A percentile compares a stretch with the other conserved stretches of the same genome.
Conservation (phyloP, 1,140 invertebrate genomes). For the Spodoptera frugiperda region DNA sequence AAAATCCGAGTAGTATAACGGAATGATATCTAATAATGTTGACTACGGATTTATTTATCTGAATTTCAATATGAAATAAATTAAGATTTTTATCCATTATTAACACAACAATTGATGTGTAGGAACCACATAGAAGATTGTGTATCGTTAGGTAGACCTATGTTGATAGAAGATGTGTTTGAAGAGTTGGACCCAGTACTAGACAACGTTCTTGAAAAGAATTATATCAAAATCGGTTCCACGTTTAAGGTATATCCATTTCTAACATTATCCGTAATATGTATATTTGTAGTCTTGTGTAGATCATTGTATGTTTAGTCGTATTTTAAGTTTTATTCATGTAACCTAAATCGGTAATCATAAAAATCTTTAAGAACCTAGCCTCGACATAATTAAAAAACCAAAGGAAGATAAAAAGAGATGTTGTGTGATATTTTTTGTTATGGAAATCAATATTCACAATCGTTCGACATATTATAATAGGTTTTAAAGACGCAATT, state of each 20-base stretch:
- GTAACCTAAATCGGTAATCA: too few species aligned
- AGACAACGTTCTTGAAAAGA: constrained; percentile 95
- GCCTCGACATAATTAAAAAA: too few species aligned
- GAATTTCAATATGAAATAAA: too few species aligned
- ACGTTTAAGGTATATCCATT: constrained; percentile 87
- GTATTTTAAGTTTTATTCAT: too few species aligned
- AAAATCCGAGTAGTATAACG: too few species aligned
- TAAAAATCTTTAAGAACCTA: too few species aligned
- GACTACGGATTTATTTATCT: not conserved
- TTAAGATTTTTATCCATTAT: not conserved
- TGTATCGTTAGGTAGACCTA: constrained; percentile 92
- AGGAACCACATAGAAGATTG: constrained; percentile 95
- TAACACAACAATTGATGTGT: constrained; percentile 5
- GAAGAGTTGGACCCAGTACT: constrained; percentile 96
- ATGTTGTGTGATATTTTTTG: too few species aligned
- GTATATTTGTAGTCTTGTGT: not conserved
- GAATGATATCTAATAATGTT: not conserved
- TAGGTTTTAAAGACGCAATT: too few species aligned
- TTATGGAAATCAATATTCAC: too few species aligned
- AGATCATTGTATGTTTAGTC: not conserved
- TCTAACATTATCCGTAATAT: not conserved
- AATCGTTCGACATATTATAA: too few species aligned
- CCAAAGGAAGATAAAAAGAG: too few species aligned
- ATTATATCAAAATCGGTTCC: constrained; percentile 95
- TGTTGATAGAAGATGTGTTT: constrained; percentile 95